Percentiles rank a stretch among this genome's conserved stretches.
Evolutionary conservation across 2,113 vertebrate species (phyloP).

Genomic region (Oplegnathus fasciatus): DNA sequence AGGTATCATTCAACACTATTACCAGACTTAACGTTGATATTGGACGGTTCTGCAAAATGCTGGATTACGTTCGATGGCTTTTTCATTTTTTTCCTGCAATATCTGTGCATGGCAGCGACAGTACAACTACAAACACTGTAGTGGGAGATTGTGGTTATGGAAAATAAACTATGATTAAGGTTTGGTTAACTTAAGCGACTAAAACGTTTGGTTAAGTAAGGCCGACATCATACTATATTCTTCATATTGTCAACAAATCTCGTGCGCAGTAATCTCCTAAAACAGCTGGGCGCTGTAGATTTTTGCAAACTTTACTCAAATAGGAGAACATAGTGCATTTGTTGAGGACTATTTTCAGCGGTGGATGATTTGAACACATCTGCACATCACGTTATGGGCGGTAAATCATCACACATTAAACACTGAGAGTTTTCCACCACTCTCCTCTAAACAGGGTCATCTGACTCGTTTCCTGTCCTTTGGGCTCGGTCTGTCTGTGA

Average conservation of each 20-base stretch:
- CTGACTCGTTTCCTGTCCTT: slow-evolving; percentile 91
- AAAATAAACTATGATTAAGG: too few relatives aligned
- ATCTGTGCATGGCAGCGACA: not conserved
- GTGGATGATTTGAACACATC: not conserved
- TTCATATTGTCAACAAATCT: too few relatives aligned
- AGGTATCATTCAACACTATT: slow-evolving; percentile 80
- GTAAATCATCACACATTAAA: not conserved
- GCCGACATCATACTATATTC: too few relatives aligned
- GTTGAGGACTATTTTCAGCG: not conserved
- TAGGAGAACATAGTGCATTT: not conserved
- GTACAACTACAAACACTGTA: not conserved
- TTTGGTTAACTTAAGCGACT: too few relatives aligned
- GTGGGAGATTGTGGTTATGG: not conserved
- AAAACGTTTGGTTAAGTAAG: too few relatives aligned
- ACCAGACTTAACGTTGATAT: too few relatives aligned
- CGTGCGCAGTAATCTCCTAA: too few relatives aligned
- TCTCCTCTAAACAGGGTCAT: slow-evolving; percentile 86
- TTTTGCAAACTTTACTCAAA: too few relatives aligned
- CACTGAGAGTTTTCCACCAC: not conserved
- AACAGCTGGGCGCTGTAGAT: too few relatives aligned
- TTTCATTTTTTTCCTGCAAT: too few relatives aligned
- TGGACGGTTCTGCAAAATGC: too few relatives aligned
- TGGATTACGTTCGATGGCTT: too few relatives aligned
- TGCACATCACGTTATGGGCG: not conserved
- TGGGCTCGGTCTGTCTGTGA: slow-evolving; percentile 88